Evolutionary conservation across 2,113 vertebrate species (phyloP).

Genomic region (Onychorhynchus coronatus): DNA sequence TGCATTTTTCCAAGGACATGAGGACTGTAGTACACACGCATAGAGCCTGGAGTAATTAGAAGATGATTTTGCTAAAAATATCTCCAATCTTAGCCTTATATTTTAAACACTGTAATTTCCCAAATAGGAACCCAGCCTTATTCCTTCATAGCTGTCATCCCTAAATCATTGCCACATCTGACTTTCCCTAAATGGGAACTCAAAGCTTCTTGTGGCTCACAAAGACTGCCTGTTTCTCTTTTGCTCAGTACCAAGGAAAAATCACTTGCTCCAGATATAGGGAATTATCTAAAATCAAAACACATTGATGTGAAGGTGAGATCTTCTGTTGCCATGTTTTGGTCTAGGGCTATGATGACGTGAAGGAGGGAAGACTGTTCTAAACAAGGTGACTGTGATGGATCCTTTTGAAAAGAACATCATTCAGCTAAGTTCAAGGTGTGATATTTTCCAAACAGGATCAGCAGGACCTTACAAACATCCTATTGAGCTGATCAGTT

Average conservation of each 20-base stretch:
- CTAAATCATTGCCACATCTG: neutral
- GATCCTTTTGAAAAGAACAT: neutral
- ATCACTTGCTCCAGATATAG: neutral
- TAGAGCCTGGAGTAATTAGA: neutral
- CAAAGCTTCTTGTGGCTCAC: neutral
- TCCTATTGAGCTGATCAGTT: neutral
- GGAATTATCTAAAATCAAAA: neutral
- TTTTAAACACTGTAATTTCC: neutral
- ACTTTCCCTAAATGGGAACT: neutral
- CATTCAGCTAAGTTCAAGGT: neutral
- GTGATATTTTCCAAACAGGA: neutral
- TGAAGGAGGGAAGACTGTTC: neutral
- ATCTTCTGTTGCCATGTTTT: neutral
- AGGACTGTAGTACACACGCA: neutral
- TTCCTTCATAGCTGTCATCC: neutral
- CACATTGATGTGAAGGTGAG: neutral
- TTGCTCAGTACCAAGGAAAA: neutral
- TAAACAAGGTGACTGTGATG: neutral
- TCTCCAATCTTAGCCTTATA: neutral
- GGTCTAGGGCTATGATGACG: neutral
- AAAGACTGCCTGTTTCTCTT: neutral
- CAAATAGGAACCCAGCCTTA: neutral
- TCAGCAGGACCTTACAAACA: neutral
- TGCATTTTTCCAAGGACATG: neutral
- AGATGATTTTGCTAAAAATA: slow-evolving; percentile 8